phyloP scores from a whole-genome alignment of 2,797 vertebrate species.

The Oreortyx pictus region DNA sequence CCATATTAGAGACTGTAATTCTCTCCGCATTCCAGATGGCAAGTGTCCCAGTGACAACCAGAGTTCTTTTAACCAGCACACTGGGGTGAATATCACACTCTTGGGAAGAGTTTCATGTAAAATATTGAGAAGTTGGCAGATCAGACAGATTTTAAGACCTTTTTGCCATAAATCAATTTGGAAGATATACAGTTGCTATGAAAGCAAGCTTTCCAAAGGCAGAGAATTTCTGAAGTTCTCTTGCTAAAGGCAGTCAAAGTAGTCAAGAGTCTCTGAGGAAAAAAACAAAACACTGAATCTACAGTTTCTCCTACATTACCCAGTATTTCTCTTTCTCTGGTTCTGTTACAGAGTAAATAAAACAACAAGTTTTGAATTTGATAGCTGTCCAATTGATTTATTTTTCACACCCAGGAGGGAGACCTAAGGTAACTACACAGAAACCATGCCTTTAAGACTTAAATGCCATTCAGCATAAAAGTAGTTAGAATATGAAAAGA shows the following conservation, averaged over 20 bases:
- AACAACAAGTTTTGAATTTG: not conserved
- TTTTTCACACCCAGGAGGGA: not conserved
- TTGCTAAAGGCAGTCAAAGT: not conserved
- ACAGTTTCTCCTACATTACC: not conserved
- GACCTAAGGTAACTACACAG: not conserved
- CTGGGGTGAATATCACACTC: not conserved
- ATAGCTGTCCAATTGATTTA: not conserved
- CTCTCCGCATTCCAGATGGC: slow-evolving; percentile 37
- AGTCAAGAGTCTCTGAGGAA: not conserved
- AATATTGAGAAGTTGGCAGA: slow-evolving; percentile 43
- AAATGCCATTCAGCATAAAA: not conserved
- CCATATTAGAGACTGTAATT: not conserved
- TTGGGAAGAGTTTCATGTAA: slow-evolving; percentile 37
- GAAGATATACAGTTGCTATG: not conserved
- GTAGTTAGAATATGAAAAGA: not conserved
- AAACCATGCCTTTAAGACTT: not conserved
- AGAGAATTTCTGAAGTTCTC: not conserved
- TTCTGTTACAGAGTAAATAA: not conserved
- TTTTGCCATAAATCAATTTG: slow-evolving; percentile 20
- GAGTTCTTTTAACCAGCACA: slow-evolving; percentile 44
- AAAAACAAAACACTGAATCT: not conserved
- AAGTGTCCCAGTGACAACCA: slow-evolving; percentile 24
- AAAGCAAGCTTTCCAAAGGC: not conserved
- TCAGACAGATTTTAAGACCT: slow-evolving; percentile 50
- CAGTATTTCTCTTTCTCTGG: not conserved